These are phyloP conservation scores for Polypedilum vanderplanki DNA, from an alignment of 1,140 invertebrate genomes.

Conservation along the genomic window DNA sequence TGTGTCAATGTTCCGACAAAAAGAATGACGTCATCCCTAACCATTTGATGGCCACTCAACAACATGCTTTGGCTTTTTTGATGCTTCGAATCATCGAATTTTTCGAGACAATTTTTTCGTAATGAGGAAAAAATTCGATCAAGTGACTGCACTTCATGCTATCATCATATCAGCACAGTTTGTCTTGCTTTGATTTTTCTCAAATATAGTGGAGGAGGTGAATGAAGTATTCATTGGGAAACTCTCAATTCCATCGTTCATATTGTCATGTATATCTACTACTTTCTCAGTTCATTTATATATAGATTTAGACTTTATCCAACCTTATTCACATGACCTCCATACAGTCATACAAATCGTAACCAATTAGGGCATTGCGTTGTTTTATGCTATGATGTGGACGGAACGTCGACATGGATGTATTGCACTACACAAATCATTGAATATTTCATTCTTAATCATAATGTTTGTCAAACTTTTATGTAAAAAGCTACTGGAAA, in stretches of 20 bases:
- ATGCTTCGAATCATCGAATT: conserved; percentile 60
- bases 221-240: not conserved
- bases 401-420: not conserved
- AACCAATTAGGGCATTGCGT: not conserved
- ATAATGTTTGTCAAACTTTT: conserved; percentile 26
- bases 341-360: conserved; percentile 1
- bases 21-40: not conserved
- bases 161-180: conserved; percentile 78
- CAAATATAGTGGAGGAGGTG: conserved; percentile 47
- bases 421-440: not conserved
- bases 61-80: conserved; percentile 64
- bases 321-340: not conserved
- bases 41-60: not conserved
- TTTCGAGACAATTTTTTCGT: conserved; percentile 79
- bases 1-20: not conserved
- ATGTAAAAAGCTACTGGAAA: conserved; percentile 33
- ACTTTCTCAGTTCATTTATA: conserved; percentile 52
- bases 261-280: conserved; percentile 59
- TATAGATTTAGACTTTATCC: too few species aligned
- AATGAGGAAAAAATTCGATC: conserved; percentile 74
- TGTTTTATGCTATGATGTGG: not conserved
- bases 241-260: conserved; percentile 55
- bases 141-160: conserved; percentile 84
- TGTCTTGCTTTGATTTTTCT: conserved; percentile 52
- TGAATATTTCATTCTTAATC: conserved; percentile 5